A percentile compares a stretch with the other conserved stretches of the same genome.
Conservation (phyloP, 2,797 vertebrate genomes). For the Buphagus erythrorhynchus region DNA sequence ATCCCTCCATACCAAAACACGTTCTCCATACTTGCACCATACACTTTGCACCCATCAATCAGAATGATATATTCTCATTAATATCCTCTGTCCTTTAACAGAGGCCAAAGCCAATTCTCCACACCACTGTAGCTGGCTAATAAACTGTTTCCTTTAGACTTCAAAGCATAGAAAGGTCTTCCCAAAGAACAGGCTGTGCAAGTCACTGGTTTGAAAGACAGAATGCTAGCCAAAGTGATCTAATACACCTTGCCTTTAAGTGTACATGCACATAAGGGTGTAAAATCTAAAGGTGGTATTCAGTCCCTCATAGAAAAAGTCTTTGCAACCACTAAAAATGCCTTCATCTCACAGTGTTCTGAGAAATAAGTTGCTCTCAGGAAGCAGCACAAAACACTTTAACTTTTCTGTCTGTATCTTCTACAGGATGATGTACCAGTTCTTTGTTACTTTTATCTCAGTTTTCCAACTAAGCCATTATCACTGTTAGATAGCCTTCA, state of each 20-base stretch:
- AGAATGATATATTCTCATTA: not conserved
- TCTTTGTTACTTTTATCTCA: not conserved
- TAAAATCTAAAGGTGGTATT: not conserved
- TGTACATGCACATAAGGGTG: not conserved
- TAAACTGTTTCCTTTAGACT: not conserved
- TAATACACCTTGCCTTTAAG: not conserved
- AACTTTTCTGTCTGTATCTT: not conserved
- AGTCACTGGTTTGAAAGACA: not conserved
- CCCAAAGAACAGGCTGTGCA: not conserved
- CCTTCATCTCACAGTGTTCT: not conserved
- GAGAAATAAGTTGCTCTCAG: not conserved
- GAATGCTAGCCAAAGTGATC: not conserved
- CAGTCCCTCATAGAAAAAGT: not conserved
- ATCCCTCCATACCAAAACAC: rapidly evolving
- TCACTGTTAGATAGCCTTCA: not conserved
- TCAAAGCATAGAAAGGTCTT: not conserved
- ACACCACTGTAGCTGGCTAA: not conserved
- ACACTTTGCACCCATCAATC: not conserved
- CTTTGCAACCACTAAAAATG: not conserved
- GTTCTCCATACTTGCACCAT: not conserved
- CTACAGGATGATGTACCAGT: not conserved
- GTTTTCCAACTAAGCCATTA: not conserved
- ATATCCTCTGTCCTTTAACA: not conserved
- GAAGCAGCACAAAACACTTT: not conserved
- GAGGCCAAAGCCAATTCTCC: not conserved